Percentiles rank a stretch among this genome's conserved stretches.
Evolutionary conservation across 1,140 invertebrate species (phyloP).

Genomic region (Portunus trituberculatus): DNA sequence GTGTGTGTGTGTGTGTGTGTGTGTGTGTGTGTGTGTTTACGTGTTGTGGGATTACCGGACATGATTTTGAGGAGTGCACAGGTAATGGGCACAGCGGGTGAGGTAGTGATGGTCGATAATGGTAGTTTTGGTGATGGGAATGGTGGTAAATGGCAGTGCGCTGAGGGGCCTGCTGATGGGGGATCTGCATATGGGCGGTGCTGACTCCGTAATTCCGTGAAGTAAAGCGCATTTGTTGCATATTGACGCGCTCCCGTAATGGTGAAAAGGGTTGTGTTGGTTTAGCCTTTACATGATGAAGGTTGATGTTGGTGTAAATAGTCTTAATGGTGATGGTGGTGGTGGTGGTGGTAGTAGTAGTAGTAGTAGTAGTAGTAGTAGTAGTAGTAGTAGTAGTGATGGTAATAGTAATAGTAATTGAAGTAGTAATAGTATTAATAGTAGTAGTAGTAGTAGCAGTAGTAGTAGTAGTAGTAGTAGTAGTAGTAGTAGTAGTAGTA

Average conservation of each 20-base stretch:
- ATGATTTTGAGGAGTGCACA: background rate
- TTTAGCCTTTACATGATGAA: background rate
- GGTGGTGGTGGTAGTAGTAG: background rate
- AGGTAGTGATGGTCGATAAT: background rate
- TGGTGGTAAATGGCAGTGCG: background rate
- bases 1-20: too few species aligned
- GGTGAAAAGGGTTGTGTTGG: background rate
- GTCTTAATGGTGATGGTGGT: conserved; percentile 37
- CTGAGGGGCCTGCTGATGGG: background rate
- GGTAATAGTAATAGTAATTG: too few species aligned
- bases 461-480: background rate
- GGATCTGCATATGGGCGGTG: background rate
- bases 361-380: background rate
- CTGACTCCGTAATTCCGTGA: background rate
- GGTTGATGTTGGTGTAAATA: background rate
- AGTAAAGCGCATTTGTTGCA: background rate
- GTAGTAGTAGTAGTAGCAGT: too few species aligned
- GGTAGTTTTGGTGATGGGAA: background rate
- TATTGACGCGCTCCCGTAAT: background rate
- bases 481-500: background rate
- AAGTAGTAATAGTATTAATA: too few species aligned
- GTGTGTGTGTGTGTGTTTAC: background rate
- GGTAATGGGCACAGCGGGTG: background rate
- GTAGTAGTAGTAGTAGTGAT: too few species aligned
- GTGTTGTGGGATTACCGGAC: background rate